These are phyloP conservation scores for Diorhabda elongata DNA, from an alignment of 1,140 invertebrate genomes.

Conservation along the genomic window DNA sequence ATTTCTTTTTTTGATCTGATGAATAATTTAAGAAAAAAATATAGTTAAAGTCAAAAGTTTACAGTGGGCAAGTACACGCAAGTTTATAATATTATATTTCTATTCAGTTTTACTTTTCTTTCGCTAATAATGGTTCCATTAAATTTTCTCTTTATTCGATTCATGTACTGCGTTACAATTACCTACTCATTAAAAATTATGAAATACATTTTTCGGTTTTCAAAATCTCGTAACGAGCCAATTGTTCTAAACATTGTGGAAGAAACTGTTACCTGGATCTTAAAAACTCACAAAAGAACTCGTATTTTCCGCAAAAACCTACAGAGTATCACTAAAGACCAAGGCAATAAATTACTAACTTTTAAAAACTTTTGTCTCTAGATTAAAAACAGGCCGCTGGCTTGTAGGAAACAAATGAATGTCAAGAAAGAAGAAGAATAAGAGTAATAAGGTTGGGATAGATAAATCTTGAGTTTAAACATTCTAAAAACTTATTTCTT, in stretches of 20 bases:
- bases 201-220: no score
- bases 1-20: no score
- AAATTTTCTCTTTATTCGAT: no score
- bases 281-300: conserved; percentile 22
- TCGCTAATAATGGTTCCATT: no score
- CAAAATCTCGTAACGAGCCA: not conserved
- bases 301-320: conserved; percentile 20
- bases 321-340: conserved; percentile 18
- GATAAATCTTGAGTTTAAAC: conserved; percentile 41
- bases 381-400: conserved; percentile 46
- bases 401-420: conserved; percentile 45
- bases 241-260: not conserved
- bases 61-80: no score
- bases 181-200: no score
- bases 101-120: no score
- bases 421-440: conserved; percentile 43
- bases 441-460: conserved; percentile 43
- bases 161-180: no score
- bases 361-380: conserved; percentile 41
- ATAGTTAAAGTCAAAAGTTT: no score
- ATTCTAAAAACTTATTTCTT: conserved; percentile 31
- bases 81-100: no score
- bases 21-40: no score
- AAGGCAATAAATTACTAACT: conserved; percentile 40
- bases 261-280: conserved; percentile 16